Evolutionary conservation across 2,797 vertebrate species (phyloP).

Genomic region (Clarias fuscus): DNA sequence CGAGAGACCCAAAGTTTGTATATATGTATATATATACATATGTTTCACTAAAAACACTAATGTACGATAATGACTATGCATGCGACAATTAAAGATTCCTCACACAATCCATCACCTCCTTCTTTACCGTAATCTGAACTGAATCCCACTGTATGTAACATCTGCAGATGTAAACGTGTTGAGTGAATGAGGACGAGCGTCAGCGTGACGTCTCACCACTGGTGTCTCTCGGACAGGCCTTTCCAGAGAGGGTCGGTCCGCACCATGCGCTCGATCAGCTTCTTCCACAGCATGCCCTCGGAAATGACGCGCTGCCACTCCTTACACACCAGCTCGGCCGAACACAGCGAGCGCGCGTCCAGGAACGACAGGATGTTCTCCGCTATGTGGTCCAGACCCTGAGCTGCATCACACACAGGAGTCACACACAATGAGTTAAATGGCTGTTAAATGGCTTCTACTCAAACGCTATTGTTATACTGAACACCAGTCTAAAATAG

Average conservation of each 20-base stretch:
- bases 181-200: neutral
- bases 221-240: slow-evolving; percentile 95
- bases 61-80: too few relatives aligned
- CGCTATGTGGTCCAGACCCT: slow-evolving; percentile 99
- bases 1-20: too few relatives aligned
- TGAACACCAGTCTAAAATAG: too few relatives aligned
- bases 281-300: slow-evolving; percentile 98
- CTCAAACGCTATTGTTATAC: too few relatives aligned
- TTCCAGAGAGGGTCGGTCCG: slow-evolving; percentile 98
- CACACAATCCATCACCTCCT: neutral
- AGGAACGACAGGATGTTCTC: slow-evolving; percentile 98
- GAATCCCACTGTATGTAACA: too few relatives aligned
- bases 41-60: neutral
- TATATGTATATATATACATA: too few relatives aligned
- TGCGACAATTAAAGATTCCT: neutral
- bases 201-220: slow-evolving; percentile 62
- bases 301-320: slow-evolving; percentile 99
- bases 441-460: too few relatives aligned
- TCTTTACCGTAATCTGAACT: neutral
- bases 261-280: slow-evolving; percentile 97
- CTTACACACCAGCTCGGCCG: slow-evolving; percentile 96
- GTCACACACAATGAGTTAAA: too few relatives aligned
- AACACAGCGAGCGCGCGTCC: slow-evolving; percentile 93
- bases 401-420: slow-evolving; percentile 78
- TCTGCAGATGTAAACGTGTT: neutral